A percentile compares a stretch with the other conserved stretches of the same genome.
Evolutionary conservation across 2,888 invertebrate species (phyloP).

Genomic region (Homarus gammarus): DNA sequence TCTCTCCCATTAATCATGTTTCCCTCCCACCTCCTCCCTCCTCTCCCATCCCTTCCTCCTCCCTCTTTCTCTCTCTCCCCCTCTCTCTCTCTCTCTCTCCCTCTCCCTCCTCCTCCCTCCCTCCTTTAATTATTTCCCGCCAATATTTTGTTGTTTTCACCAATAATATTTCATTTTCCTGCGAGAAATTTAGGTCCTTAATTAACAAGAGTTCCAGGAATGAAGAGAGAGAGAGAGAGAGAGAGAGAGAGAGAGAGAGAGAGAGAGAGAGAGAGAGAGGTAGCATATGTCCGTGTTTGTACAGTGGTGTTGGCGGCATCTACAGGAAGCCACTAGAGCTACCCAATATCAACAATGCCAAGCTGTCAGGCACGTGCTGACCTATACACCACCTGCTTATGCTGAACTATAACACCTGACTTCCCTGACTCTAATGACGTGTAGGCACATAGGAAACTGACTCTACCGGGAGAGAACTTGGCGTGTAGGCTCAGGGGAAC

Average conservation of each 20-base stretch:
- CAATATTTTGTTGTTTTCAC: not conserved
- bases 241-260: no score
- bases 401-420: no score
- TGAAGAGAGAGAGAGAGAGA: no score
- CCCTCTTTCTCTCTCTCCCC: not conserved
- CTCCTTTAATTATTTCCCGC: not conserved
- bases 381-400: not conserved
- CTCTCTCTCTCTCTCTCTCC: not conserved
- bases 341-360: not conserved
- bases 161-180: no score
- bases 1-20: not conserved
- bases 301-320: not conserved
- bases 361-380: not conserved
- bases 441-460: no score
- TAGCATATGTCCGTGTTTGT: not conserved
- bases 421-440: no score
- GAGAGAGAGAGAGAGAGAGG: not conserved
- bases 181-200: no score
- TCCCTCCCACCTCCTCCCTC: not conserved
- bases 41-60: not conserved
- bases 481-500: no score
- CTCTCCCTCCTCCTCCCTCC: not conserved
- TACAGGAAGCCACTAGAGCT: not conserved
- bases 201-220: no score
- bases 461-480: no score